phyloP scores from a whole-genome alignment of 1,140 invertebrate species.

The Melanaphis sacchari region DNA sequence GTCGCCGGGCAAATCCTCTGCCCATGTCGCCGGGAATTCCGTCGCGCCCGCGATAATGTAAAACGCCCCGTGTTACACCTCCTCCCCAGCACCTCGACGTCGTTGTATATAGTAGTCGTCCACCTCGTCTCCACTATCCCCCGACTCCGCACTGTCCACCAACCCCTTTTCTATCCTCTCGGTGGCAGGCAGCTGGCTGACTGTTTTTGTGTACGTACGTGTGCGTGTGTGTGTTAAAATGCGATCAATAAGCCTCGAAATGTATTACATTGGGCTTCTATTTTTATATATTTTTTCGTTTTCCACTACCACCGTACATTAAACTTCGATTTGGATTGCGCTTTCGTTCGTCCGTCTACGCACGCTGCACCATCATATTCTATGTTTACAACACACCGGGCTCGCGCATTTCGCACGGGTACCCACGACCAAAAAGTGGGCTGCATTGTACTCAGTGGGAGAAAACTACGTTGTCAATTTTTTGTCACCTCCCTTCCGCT shows the following conservation, averaged over 20 bases:
- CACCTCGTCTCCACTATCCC: not conserved
- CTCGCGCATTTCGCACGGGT: not conserved
- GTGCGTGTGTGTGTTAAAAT: conserved; percentile 45
- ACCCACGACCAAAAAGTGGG: not conserved
- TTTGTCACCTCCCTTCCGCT: not conserved
- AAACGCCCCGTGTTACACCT: conserved; percentile 50
- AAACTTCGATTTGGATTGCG: not conserved
- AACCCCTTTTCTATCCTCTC: conserved; percentile 34
- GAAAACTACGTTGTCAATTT: not conserved
- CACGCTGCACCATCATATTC: not conserved
- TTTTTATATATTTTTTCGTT: not conserved
- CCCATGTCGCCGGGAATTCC: conserved; percentile 31
- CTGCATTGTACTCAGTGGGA: not conserved
- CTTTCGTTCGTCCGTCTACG: not conserved
- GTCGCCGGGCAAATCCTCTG: conserved; percentile 53
- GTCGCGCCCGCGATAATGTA: conserved; percentile 51
- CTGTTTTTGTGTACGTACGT: conserved; percentile 43
- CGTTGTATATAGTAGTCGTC: not conserved
- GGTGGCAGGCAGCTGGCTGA: conserved; percentile 35
- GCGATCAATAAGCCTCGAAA: conserved; percentile 53
- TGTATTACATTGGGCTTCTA: conserved; percentile 30
- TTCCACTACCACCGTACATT: not conserved
- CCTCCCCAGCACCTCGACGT: not conserved
- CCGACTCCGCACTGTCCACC: not conserved
- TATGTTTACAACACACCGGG: not conserved